Conservation (phyloP, 2,888 invertebrate genomes). For the Volucella zonaria region DNA sequence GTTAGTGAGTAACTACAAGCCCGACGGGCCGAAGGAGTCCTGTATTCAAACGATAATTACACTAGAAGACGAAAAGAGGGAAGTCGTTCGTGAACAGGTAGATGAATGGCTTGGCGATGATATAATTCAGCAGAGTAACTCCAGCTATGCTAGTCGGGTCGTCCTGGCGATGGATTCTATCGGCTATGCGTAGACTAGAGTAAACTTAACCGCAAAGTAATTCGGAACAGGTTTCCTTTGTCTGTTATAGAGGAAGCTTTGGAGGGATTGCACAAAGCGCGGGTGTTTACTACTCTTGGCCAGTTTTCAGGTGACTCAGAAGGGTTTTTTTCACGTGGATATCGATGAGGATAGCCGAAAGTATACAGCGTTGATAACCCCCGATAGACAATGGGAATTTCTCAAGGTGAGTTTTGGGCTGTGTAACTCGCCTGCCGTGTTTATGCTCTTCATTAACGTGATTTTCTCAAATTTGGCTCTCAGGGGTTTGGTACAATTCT, state of each 20-base stretch:
- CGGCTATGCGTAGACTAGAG: conserved; percentile 71
- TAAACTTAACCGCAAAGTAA: conserved; percentile 22
- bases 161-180: conserved; percentile 1
- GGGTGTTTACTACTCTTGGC: conserved; percentile 28
- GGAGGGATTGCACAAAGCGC: conserved; percentile 71
- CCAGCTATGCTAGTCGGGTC: conserved; percentile 7
- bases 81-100: background rate
- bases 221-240: conserved; percentile 35
- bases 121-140: conserved; percentile 1
- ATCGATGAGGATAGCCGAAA: too few relatives aligned
- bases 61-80: background rate
- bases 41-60: too few relatives aligned
- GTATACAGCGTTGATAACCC: too few relatives aligned
- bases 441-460: conserved; percentile 74
- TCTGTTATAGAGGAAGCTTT: conserved; percentile 36
- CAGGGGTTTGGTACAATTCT: background rate
- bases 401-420: too few relatives aligned
- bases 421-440: conserved; percentile 75
- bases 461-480: conserved; percentile 9
- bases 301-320: too few relatives aligned
- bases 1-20: background rate
- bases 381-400: background rate
- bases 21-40: background rate
- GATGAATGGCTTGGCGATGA: background rate
- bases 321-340: too few relatives aligned